Percentiles rank a stretch among this genome's conserved stretches.
These are phyloP conservation scores for Agrotis segetum DNA, from an alignment of 2,888 invertebrate genomes.

Conservation along the genomic window DNA sequence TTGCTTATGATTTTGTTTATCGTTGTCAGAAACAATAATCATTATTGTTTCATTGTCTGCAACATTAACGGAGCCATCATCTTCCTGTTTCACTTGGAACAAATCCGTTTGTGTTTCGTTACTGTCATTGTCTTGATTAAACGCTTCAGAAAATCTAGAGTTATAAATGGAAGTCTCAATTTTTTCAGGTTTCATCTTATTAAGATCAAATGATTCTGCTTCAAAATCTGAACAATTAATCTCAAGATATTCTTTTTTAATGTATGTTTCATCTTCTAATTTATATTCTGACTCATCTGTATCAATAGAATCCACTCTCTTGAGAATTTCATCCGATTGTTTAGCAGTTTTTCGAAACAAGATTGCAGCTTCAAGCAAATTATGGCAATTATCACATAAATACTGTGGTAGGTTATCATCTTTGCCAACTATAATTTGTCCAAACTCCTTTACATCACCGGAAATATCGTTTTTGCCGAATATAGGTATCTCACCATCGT, in stretches of 20 bases:
- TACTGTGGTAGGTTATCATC: conserved; percentile 64
- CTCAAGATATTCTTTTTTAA: conserved; percentile 57
- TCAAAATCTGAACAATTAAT: conserved; percentile 46
- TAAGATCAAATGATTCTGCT: conserved; percentile 26
- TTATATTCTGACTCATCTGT: conserved; percentile 24
- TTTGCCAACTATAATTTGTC: conserved; percentile 52
- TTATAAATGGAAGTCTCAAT: conserved; percentile 9
- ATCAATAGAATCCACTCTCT: neutral
- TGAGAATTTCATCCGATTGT: conserved; percentile 54
- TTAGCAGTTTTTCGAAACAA: conserved; percentile 63
- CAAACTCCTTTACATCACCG: conserved; percentile 52
- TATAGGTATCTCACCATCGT: conserved; percentile 65
- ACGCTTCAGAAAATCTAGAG: conserved; percentile 15
- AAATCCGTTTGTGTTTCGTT: conserved; percentile 26
- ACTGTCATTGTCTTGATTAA: conserved; percentile 11
- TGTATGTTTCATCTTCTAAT: conserved; percentile 45
- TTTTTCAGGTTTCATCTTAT: conserved; percentile 20
- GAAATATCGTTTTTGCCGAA: conserved; percentile 62
- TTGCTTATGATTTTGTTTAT: conserved; percentile 36
- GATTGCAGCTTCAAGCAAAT: conserved; percentile 60
- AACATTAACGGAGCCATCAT: conserved; percentile 25
- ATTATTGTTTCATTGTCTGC: conserved; percentile 47
- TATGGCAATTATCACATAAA: conserved; percentile 61
- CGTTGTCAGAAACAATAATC: conserved; percentile 56
- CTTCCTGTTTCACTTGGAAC: conserved; percentile 21